Evolutionary conservation across 2,888 invertebrate species (phyloP), one percentile per base, ranked within the genome.

Genomic region (Muscina levida): DNA sequence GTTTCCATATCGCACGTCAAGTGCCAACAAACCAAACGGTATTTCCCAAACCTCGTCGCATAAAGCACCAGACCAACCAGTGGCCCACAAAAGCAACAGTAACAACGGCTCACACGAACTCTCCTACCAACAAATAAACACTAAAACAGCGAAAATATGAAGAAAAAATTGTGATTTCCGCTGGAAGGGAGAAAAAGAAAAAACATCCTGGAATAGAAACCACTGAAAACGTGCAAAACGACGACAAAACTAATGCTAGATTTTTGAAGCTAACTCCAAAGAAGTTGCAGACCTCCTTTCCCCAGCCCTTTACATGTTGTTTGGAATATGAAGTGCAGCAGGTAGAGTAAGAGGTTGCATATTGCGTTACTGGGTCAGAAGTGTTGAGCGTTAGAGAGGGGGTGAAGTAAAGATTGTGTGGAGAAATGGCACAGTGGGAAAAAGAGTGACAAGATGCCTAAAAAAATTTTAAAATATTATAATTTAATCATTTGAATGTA

Each of bases 1-100:
- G 19, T 46, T 53, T 11, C 13, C 6, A 2, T 24, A 15, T 31
- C 26, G 17, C 57, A 77, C 71, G 65, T 67, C 68, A 72, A 78
- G 72, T 79, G 79, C 72, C 82, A 84, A 84, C 82, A 84, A 82
- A 77, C 59, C 22, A 57, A 68, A 79, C 78, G 31, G 39, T 8
- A 31, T 5, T 31, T 31, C 8, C 31, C 31, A 31, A 31, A n/a
- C n/a, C n/a, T n/a, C 31, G 48, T 26, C 53, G 37, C 26, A 37
- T 11, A 46, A 48, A 19, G 26, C 67, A n/a, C 13, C 31, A 13
- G 5, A 46, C 24, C 70, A 82, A 83, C 82, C 83, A 83, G 57
- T 79, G 68, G 73, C 31, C 74, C 82, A 80, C 62, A 68, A 79
- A 66, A 66, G 51, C 37, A 68, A 72, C 77, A 75, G 72, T 59